These are phyloP conservation scores for Aselliscus stoliczkanus DNA, from an alignment of 2,797 vertebrate species.

Conservation along the genomic window DNA sequence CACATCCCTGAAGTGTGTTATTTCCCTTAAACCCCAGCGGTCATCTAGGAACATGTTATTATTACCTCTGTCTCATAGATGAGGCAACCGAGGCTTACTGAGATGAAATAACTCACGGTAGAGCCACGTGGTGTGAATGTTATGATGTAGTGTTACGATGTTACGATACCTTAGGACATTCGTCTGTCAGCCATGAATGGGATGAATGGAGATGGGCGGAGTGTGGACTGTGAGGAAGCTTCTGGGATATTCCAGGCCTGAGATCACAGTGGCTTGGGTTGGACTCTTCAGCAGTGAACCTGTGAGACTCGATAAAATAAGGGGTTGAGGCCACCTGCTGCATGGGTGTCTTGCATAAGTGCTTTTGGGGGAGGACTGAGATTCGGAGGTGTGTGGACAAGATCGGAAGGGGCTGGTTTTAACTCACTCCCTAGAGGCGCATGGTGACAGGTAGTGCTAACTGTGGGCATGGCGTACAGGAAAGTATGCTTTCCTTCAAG, in stretches of 20 bases:
- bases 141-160: background rate
- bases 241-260: background rate
- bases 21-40: background rate
- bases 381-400: background rate
- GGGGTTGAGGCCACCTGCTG: background rate
- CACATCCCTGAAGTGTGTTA: background rate
- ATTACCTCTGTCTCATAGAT: background rate
- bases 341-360: accelerated
- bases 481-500: background rate
- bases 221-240: background rate
- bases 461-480: background rate
- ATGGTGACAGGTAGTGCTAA: background rate
- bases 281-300: background rate
- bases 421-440: background rate
- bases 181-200: background rate
- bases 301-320: background rate
- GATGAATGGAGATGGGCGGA: background rate
- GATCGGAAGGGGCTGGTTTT: background rate
- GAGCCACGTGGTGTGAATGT: accelerated
- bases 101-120: background rate
- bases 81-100: background rate
- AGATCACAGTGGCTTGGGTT: background rate
- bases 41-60: background rate
- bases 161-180: background rate
- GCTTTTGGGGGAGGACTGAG: background rate